phyloP scores from a whole-genome alignment of 2,113 vertebrate genomes.

The Pterocles gutturalis region DNA sequence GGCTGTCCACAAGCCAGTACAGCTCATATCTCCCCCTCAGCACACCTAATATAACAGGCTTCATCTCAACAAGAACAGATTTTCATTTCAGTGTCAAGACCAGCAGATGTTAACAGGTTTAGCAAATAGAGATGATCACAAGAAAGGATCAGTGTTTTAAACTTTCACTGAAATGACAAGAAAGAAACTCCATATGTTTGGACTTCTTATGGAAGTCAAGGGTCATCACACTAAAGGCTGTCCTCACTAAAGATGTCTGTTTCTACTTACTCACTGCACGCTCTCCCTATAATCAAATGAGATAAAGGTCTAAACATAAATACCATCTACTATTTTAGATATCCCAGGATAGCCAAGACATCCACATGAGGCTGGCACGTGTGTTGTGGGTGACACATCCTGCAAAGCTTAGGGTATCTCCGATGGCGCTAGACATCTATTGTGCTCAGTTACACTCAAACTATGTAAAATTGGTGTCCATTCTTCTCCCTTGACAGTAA shows the following conservation, averaged over 20 bases:
- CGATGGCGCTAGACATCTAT: neutral
- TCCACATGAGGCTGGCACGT: neutral
- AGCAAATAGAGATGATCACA: neutral
- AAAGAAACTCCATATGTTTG: neutral
- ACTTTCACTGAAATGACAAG: neutral
- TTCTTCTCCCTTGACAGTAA: neutral
- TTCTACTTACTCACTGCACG: neutral
- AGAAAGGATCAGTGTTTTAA: neutral
- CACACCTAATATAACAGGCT: neutral
- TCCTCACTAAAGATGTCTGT: neutral
- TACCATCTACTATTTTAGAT: neutral
- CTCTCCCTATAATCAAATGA: neutral
- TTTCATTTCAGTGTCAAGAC: neutral
- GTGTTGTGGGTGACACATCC: neutral
- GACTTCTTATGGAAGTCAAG: neutral
- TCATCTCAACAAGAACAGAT: neutral
- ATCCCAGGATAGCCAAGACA: neutral
- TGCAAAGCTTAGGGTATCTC: neutral
- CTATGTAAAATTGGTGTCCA: neutral
- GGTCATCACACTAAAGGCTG: neutral
- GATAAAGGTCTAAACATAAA: neutral
- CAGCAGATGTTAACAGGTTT: neutral
- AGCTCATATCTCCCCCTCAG: neutral
- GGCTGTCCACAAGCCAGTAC: neutral
- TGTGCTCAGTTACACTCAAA: neutral